Percentiles rank a stretch among this genome's conserved stretches.
Evolutionary conservation across 1,140 invertebrate genomes (phyloP).

Genomic region (Steinernema feltiae): DNA sequence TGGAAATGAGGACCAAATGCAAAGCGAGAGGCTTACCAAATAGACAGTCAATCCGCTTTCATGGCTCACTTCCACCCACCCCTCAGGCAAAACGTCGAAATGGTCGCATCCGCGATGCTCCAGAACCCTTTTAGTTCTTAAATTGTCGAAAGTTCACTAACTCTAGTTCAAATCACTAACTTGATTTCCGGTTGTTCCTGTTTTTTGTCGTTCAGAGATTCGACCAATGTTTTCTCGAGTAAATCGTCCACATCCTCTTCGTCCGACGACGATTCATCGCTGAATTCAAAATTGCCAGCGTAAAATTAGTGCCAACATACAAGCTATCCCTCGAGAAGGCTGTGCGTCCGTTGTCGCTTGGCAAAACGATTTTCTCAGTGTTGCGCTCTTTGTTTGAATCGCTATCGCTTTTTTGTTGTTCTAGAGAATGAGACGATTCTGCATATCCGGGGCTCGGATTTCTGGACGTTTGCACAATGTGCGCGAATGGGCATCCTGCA

Average conservation of each 20-base stretch:
- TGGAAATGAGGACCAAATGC: background rate
- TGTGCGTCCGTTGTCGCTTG: too few relatives aligned
- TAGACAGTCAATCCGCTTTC: background rate
- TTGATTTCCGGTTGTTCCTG: background rate
- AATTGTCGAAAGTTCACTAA: background rate
- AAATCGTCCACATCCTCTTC: background rate
- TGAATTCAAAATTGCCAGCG: background rate
- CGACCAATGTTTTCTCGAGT: background rate
- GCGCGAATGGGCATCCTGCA: background rate
- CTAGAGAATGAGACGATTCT: too few relatives aligned
- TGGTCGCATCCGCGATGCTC: constrained; percentile 1
- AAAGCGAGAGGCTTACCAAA: background rate
- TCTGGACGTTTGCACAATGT: too few relatives aligned
- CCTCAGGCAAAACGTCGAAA: constrained; percentile 7
- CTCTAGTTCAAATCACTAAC: background rate
- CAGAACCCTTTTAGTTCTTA: background rate
- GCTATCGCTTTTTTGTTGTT: too few relatives aligned
- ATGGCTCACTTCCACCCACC: constrained; percentile 13
- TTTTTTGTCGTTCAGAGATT: background rate
- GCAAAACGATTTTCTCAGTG: too few relatives aligned
- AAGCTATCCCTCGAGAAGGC: too few relatives aligned
- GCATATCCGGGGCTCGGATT: too few relatives aligned
- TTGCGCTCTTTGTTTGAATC: too few relatives aligned
- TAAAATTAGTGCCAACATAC: too few relatives aligned
- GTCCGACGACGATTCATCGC: background rate